These are phyloP conservation scores for Tetramorium alpestre DNA, from an alignment of 1,140 invertebrate genomes.

Conservation along the genomic window DNA sequence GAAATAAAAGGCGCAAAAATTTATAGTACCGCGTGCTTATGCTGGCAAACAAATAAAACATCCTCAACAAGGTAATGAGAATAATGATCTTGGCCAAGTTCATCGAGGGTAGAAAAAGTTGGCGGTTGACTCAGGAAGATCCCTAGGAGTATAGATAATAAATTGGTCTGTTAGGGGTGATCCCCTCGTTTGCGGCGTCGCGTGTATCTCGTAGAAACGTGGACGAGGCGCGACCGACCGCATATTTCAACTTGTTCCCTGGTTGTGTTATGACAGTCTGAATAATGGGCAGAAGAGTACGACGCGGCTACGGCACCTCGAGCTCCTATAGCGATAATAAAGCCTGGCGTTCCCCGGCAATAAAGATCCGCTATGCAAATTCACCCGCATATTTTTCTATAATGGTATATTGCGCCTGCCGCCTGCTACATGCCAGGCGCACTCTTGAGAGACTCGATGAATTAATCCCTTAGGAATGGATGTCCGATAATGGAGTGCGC, in stretches of 20 bases:
- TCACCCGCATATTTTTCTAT: conserved; percentile 76
- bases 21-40: no score
- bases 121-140: not conserved
- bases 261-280: conserved; percentile 74
- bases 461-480: conserved; percentile 61
- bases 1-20: not conserved
- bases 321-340: conserved; percentile 70
- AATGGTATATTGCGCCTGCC: conserved; percentile 57
- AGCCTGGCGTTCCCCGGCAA: conserved; percentile 72
- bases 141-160: conserved; percentile 56
- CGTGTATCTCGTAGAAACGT: conserved; percentile 59
- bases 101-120: conserved; percentile 4
- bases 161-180: conserved; percentile 72
- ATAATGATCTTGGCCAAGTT: not conserved
- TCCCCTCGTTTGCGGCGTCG: conserved; percentile 74
- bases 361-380: conserved; percentile 80
- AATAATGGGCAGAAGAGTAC: conserved; percentile 76
- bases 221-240: conserved; percentile 68
- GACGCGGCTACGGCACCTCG: conserved; percentile 53
- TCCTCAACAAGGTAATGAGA: not conserved
- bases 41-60: not conserved
- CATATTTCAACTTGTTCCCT: conserved; percentile 80
- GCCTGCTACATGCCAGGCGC: conserved; percentile 35
- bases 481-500: not conserved
- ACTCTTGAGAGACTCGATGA: conserved; percentile 51